These are phyloP conservation scores for Centropyge bicolor DNA, from an alignment of 2,797 vertebrate species.

Conservation along the genomic window DNA sequence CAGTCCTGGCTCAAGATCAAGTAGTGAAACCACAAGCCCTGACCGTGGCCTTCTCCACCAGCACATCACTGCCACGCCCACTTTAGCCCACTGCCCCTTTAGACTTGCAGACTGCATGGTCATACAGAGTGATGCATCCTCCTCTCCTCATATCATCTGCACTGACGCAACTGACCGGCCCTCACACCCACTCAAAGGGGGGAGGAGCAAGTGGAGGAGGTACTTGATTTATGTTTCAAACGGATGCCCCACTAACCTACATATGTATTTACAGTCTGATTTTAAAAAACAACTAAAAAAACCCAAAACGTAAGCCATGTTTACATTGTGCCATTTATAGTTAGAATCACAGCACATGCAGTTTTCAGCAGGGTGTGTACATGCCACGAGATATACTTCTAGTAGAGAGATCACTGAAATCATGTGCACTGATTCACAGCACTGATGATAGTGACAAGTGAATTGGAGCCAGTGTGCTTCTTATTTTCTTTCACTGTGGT, in stretches of 20 bases:
- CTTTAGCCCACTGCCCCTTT: background rate
- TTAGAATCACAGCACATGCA: background rate
- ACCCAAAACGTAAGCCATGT: background rate
- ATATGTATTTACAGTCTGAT: no score
- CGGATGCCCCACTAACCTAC: background rate
- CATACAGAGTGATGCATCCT: slow-evolving; percentile 21
- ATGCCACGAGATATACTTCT: background rate
- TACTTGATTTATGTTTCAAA: slow-evolving; percentile 7
- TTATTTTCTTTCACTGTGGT: slow-evolving; percentile 9
- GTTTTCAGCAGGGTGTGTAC: background rate
- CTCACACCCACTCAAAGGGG: background rate
- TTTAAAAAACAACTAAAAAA: no score
- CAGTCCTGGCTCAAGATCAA: background rate
- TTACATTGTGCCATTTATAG: background rate
- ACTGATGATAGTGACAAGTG: background rate
- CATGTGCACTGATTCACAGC: background rate
- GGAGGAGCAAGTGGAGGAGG: background rate
- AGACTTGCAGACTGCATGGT: background rate
- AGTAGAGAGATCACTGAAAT: background rate
- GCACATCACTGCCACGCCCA: background rate
- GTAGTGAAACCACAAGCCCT: slow-evolving; percentile 9
- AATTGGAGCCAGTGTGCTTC: slow-evolving; percentile 1
- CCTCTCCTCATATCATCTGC: slow-evolving; percentile 34
- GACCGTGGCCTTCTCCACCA: background rate
- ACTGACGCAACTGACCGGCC: slow-evolving; percentile 12